Evolutionary conservation across 2,888 invertebrate species (phyloP).

Genomic region (Aporophyla lueneburgensis): DNA sequence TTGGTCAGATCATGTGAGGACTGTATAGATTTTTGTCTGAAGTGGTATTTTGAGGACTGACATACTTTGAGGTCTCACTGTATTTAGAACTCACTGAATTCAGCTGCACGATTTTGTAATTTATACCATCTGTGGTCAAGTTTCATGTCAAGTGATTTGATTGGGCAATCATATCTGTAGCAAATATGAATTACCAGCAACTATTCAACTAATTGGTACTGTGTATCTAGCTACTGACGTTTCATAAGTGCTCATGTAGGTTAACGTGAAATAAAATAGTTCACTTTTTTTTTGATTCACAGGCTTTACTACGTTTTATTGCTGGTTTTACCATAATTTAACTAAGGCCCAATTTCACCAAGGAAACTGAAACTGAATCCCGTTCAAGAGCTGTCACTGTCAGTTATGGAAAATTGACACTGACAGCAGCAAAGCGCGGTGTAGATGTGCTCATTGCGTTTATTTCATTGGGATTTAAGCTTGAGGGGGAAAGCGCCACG

Average conservation of each 20-base stretch:
- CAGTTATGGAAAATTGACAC: too few relatives aligned
- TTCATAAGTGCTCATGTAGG: too few relatives aligned
- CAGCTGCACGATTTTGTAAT: too few relatives aligned
- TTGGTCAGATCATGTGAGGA: too few relatives aligned
- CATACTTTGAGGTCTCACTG: too few relatives aligned
- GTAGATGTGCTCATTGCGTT: background rate
- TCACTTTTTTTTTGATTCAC: background rate
- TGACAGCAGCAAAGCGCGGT: too few relatives aligned
- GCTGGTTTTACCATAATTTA: background rate
- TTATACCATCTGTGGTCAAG: background rate
- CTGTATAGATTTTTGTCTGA: too few relatives aligned
- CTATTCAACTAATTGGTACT: too few relatives aligned
- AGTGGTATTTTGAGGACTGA: too few relatives aligned
- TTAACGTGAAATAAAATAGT: background rate
- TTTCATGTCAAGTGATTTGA: background rate
- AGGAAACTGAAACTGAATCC: too few relatives aligned
- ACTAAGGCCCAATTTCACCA: background rate
- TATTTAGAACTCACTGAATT: background rate
- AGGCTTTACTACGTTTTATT: constrained; percentile 3
- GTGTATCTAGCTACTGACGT: too few relatives aligned
- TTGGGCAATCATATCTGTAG: background rate
- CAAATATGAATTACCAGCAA: background rate
- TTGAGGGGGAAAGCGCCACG: background rate
- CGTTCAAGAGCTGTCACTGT: too few relatives aligned
- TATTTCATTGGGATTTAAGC: background rate